Base-by-base conservation (phyloP, 2,113 vertebrate species). In the Ptychochromis oligacanthus region DNA sequence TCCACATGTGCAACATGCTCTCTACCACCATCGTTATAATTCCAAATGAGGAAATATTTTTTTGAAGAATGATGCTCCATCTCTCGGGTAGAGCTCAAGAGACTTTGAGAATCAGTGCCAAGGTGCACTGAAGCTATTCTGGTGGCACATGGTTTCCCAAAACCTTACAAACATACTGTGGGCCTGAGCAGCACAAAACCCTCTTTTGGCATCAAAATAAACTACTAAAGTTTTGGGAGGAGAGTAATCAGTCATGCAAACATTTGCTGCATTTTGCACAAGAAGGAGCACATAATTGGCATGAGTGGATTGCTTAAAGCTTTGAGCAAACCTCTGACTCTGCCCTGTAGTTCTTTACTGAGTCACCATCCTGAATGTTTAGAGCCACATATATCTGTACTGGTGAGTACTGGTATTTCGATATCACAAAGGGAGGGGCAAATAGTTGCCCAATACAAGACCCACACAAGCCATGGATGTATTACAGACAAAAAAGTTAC, bases 11-110 rank as follows among this genome's bases (percentile, higher is more conserved):
- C 65, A 70, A 12, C 43, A 4, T 20, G 43, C 40, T 70, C 65
- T 52, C 43, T 15, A 52, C 17, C 11, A 3, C 65, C 28, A 31
- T 11, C 28, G 20, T 52, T 2, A 11, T 31, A 31, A 52, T 31
- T 43, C 10, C 6, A 52, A 72, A n/a, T 31, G 2, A 72, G 6
- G 7, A 72, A 11, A 20, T 52, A 72, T 52, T 31, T 70, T 0
- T 0, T 10, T 5, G 0, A 2, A 0, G 20, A 72, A 3, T 72
- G 26, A 1, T 31, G 26, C 43, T 40, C 26, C 43, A 49, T 28
- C 49, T 15, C 65, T 49, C 10, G 5, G 43, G 26, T 20, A 70
- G 22, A 49, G 40, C 18, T 28, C 11, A 15, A 46, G 43, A 46
- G 46, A 49, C 46, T 14, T 14, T 46, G 12, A 46, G 12, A 46